These are phyloP conservation scores for Cheilosia vulpina DNA, from an alignment of 2,888 invertebrate species.

Conservation along the genomic window DNA sequence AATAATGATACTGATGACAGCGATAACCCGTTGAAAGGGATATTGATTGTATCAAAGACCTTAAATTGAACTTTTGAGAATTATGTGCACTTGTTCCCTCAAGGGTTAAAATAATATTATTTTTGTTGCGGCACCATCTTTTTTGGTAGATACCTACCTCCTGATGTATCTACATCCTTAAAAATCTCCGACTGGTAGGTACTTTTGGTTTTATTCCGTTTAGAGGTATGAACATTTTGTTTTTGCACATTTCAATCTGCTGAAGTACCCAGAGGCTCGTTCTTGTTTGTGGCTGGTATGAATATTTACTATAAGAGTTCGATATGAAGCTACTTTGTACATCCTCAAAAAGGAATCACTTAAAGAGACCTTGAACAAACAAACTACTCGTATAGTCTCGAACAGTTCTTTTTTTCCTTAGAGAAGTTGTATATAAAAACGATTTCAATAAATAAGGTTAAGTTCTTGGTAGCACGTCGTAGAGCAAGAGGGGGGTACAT, in stretches of 20 bases:
- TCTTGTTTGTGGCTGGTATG: too few relatives aligned
- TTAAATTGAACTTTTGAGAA: slow-evolving; percentile 49
- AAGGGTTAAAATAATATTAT: slow-evolving; percentile 55
- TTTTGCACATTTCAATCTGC: too few relatives aligned
- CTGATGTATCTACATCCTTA: too few relatives aligned
- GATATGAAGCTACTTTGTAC: too few relatives aligned
- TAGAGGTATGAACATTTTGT: too few relatives aligned
- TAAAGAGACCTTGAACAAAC: too few relatives aligned
- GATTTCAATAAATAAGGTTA: slow-evolving; percentile 42
- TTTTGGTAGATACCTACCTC: neutral
- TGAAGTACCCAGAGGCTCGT: too few relatives aligned
- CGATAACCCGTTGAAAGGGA: slow-evolving; percentile 64
- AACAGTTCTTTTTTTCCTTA: neutral
- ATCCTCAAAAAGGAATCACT: too few relatives aligned
- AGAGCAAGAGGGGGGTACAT: slow-evolving; percentile 36
- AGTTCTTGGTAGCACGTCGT: slow-evolving; percentile 31
- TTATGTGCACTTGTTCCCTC: slow-evolving; percentile 34
- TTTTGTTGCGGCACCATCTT: slow-evolving; percentile 37
- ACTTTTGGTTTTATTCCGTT: too few relatives aligned
- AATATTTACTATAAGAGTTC: too few relatives aligned
- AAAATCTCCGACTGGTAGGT: too few relatives aligned
- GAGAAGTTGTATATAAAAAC: slow-evolving; percentile 1
- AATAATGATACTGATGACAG: slow-evolving; percentile 71
- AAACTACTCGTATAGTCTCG: neutral
- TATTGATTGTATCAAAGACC: slow-evolving; percentile 64